These are phyloP conservation scores for Dolichomitus sp. DNA, from an alignment of 2,888 invertebrate species.

Conservation along the genomic window DNA sequence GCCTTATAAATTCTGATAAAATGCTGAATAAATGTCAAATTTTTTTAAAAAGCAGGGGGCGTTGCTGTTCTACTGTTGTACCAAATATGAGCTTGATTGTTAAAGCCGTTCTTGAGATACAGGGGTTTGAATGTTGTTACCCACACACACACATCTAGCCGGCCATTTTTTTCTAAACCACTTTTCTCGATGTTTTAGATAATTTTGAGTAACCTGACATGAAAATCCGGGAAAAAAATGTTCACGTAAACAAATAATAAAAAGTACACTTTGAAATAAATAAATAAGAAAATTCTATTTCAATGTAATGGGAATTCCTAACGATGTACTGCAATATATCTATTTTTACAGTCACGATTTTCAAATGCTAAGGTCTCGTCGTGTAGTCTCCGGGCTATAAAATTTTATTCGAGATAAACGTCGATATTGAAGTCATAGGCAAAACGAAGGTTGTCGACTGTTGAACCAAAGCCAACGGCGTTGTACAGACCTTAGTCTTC, in stretches of 20 bases:
- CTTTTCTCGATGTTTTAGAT: too few relatives aligned
- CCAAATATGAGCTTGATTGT: too few relatives aligned
- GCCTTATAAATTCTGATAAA: too few relatives aligned
- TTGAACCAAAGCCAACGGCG: not conserved
- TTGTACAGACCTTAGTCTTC: not conserved
- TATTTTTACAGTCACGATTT: slow-evolving; percentile 9
- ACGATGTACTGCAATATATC: not conserved
- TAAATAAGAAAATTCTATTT: not conserved
- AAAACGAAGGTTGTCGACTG: slow-evolving; percentile 18
- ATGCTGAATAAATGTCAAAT: too few relatives aligned
- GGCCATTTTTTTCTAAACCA: too few relatives aligned
- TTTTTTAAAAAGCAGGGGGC: too few relatives aligned
- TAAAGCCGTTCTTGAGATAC: too few relatives aligned
- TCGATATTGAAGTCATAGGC: slow-evolving; percentile 5
- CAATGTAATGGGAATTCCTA: not conserved
- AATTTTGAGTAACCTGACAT: not conserved
- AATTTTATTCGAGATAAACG: slow-evolving; percentile 20
- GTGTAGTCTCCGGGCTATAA: slow-evolving; percentile 28
- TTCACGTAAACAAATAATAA: not conserved
- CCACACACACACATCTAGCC: too few relatives aligned
- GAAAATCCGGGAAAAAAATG: not conserved
- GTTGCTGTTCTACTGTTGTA: too few relatives aligned
- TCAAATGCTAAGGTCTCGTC: slow-evolving; percentile 58
- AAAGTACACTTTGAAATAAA: not conserved
- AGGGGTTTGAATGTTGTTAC: too few relatives aligned